These are phyloP conservation scores for Lepidocyrtoides sp. DNA, from an alignment of 2,888 invertebrate species.

Conservation along the genomic window DNA sequence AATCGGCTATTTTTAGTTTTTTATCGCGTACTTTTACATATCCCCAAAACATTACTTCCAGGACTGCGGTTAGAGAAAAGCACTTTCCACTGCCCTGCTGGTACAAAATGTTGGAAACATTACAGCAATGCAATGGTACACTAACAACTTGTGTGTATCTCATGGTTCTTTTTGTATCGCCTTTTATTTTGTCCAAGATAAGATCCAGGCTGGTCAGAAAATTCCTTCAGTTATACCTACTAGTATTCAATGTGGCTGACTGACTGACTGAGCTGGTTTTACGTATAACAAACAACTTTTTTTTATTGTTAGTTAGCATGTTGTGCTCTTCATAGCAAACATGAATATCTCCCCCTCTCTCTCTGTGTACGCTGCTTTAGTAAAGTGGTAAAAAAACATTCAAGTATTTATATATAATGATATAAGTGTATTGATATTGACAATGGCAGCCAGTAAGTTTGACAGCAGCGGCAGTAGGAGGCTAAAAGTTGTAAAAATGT, in stretches of 20 bases:
- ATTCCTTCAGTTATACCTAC: no score
- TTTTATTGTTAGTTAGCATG: conserved; percentile 29
- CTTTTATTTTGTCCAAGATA: conserved; percentile 20
- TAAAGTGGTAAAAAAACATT: background rate
- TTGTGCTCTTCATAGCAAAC: background rate
- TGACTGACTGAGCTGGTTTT: conserved; percentile 42
- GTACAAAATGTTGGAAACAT: conserved; percentile 46
- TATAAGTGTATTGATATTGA: conserved; percentile 11
- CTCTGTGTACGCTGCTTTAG: background rate
- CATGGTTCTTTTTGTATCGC: background rate
- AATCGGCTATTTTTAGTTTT: conserved; percentile 45
- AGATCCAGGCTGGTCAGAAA: background rate
- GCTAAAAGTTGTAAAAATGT: conserved; percentile 50
- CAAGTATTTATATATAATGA: background rate
- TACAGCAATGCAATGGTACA: no score
- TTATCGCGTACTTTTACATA: background rate
- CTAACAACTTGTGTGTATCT: background rate
- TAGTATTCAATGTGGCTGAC: background rate
- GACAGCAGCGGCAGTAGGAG: conserved; percentile 34
- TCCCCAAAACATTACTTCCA: background rate
- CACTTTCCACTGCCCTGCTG: background rate
- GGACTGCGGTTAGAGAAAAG: background rate
- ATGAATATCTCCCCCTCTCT: no score
- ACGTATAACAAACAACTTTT: background rate
- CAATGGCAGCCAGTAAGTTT: conserved; percentile 28